Conservation (phyloP, 2,888 invertebrate species). For the Lottia scabra region DNA sequence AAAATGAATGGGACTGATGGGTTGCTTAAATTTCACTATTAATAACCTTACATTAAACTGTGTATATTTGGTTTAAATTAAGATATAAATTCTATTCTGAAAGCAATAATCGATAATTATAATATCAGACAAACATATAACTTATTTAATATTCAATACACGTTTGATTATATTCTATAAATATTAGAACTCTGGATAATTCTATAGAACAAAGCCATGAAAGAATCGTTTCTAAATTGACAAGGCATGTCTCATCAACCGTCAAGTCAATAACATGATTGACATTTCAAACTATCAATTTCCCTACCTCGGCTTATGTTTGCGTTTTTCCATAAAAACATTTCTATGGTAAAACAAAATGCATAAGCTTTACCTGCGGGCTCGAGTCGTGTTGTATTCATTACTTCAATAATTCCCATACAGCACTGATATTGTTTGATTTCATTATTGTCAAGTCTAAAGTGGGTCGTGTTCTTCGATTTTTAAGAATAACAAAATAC, state of each 20-base stretch:
- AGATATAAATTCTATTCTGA: no score
- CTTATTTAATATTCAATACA: not conserved
- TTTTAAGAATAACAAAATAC: constrained; percentile 4
- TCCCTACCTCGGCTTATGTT: not conserved
- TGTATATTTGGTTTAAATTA: no score
- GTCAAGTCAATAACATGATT: constrained; percentile 5
- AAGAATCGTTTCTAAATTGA: not conserved
- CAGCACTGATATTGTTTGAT: not conserved
- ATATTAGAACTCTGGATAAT: not conserved
- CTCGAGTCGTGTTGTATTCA: not conserved
- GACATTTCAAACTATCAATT: not conserved
- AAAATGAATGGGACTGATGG: no score
- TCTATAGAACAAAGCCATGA: not conserved
- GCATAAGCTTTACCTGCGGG: not conserved
- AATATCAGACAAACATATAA: no score
- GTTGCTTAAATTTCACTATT: no score
- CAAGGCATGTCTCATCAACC: not conserved
- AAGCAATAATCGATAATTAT: no score
- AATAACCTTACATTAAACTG: no score
- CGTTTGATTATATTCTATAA: not conserved
- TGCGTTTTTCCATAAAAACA: not conserved
- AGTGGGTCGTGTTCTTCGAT: constrained; percentile 3
- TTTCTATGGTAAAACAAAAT: not conserved
- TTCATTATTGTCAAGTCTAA: not conserved
- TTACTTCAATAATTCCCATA: not conserved